Base-by-base conservation (phyloP, 1,140 invertebrate species). In the Cyclargus thomasi region DNA sequence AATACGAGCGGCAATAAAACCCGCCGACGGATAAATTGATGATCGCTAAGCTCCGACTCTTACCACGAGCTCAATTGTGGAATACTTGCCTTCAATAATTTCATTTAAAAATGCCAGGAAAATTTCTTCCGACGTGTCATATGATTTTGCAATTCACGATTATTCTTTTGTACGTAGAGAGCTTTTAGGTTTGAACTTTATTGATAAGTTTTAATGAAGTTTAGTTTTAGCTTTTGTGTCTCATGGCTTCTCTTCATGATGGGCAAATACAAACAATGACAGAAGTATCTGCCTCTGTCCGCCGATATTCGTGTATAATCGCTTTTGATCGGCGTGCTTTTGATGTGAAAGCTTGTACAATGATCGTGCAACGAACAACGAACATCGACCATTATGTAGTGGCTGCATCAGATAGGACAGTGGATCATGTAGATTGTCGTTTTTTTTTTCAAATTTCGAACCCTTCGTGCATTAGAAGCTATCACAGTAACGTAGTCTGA, bases 1-100 rank as follows among this genome's bases (percentile, higher is more conserved):
- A 87, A 87, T 86, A 85, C 83, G 85, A 86, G 85, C 85, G 83
- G 82, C 85, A 85, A 81, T 85, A 86, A 87, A 87, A 87, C 85
- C 86, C 86, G 73, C 76, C 74, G 74, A 20, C 70, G 78, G 74
- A 75, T 73, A 59, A 79, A 75, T 77, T 75, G 77, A 75, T 78
- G 82, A 85, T 82, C 73, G 80, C 79, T 83, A 79, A 85, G 79
- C 82, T 79, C 59, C 64, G 16, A 68, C 81, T 78, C 81, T 72
- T 86, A 85, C 83, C 69, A 81, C 53, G 71, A 36, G 57, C 39
- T 36, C 18, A 63, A 47, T 47, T 47, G 39, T 47, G 39, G 39
- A 47, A 47, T 47, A 47, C 39, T 47, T 47, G 39, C 29, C 29
- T 29, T 29, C 29, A 29, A 29, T 29, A 47, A 47, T 47, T 16